phyloP scores from a whole-genome alignment of 2,797 vertebrate species.

The Sebastes trivittatus region DNA sequence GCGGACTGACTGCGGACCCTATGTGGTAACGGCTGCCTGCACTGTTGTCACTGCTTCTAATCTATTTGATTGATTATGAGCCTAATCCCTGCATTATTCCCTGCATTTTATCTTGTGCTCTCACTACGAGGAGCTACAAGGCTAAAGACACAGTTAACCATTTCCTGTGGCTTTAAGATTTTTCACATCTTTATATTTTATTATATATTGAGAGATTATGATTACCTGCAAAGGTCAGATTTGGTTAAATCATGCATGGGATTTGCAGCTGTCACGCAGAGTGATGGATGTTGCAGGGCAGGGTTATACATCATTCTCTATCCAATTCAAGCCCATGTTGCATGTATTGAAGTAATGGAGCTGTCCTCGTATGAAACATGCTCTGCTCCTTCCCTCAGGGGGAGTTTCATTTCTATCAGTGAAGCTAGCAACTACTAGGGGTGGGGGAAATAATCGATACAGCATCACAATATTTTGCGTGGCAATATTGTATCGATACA shows the following conservation, averaged over 20 bases:
- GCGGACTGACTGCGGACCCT: conserved; percentile 54
- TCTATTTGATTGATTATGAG: conserved; percentile 79
- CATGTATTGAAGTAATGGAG: conserved; percentile 57
- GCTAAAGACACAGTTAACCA: conserved; percentile 42
- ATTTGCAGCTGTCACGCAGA: conserved; percentile 50
- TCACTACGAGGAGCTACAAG: conserved; percentile 21
- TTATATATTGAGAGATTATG: conserved; percentile 18
- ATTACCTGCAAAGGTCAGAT: conserved; percentile 52
- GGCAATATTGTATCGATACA: too few species aligned
- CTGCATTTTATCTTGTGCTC: conserved; percentile 34
- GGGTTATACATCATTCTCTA: conserved; percentile 51
- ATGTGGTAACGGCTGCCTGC: conserved; percentile 60
- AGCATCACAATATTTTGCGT: too few species aligned
- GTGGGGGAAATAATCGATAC: too few species aligned
- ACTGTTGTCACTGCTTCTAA: conserved; percentile 72
- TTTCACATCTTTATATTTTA: neutral
- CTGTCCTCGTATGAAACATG: conserved; percentile 58
- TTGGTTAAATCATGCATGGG: conserved; percentile 39
- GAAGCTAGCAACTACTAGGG: neutral
- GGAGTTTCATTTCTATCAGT: conserved; percentile 39
- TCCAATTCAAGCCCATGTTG: conserved; percentile 37
- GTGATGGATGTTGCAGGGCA: conserved; percentile 44
- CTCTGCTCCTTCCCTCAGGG: conserved; percentile 14
- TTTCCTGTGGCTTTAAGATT: conserved; percentile 29
- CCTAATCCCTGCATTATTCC: conserved; percentile 66